These are phyloP conservation scores for Redunca redunca DNA, from an alignment of 2,113 vertebrate genomes.

Conservation along the genomic window DNA sequence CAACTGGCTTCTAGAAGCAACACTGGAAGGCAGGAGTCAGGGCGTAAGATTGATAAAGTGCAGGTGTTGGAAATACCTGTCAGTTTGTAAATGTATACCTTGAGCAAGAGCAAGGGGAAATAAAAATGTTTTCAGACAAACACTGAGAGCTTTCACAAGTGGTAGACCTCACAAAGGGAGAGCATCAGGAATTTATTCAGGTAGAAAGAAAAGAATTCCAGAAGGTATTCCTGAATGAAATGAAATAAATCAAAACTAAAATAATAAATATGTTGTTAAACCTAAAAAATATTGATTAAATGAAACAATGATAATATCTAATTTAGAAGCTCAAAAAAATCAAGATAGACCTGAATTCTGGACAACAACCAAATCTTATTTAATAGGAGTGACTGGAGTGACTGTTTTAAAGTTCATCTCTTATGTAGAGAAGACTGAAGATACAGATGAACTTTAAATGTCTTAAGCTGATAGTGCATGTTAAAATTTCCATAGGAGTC, in stretches of 20 bases:
- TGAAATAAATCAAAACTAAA: background rate
- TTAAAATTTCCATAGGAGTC: background rate
- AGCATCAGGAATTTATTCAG: background rate
- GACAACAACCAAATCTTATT: background rate
- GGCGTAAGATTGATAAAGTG: background rate
- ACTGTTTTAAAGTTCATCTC: background rate
- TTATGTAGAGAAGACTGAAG: background rate
- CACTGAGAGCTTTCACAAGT: background rate
- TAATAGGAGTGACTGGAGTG: background rate
- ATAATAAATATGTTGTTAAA: background rate
- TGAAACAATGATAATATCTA: background rate
- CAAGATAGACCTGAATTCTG: background rate
- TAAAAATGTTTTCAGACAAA: background rate
- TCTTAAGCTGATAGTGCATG: background rate
- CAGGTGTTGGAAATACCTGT: background rate
- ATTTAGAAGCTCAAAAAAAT: background rate
- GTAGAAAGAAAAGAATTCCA: background rate
- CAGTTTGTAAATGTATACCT: background rate
- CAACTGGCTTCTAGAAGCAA: background rate
- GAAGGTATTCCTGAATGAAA: background rate
- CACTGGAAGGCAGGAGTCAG: background rate
- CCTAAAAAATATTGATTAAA: background rate
- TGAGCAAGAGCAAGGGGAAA: background rate
- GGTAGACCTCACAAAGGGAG: background rate
- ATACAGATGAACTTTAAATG: background rate